Base-by-base conservation (phyloP, 2,797 vertebrate genomes). In the Pelodytes ibericus region DNA sequence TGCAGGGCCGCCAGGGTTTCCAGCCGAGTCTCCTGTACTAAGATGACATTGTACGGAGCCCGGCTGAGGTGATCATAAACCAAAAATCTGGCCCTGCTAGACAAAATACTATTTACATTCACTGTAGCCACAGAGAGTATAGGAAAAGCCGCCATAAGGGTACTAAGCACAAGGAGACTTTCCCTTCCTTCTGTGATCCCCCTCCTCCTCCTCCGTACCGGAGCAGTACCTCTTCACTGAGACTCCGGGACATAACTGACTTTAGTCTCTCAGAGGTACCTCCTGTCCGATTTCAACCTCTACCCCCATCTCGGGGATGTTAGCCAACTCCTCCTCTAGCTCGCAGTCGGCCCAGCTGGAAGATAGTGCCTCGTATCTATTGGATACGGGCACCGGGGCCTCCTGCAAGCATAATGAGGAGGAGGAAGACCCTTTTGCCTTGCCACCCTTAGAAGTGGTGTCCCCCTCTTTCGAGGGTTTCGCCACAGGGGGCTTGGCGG, bases 91-190 rank as follows among this genome's bases (percentile, higher is more conserved):
- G n/a, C n/a, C n/a, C n/a, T n/a, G n/a, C n/a, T n/a, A n/a, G n/a
- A n/a, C n/a, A n/a, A n/a, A n/a, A n/a, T n/a, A n/a, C n/a, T n/a
- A n/a, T n/a, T n/a, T 16, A 57, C 22, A 6, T 57, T 57, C 47
- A 51, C 47, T 7, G n/a, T 57, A 57, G 53, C 53, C 25, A 57
- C 53, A 57, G 6, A 57, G n/a, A n/a, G 18, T 47, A 47, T 47
- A 18, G 44, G 4, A 18, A 47, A 18, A 47, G 1, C 18, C 4
- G 53, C 53, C 53, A 57, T 57, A 1, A 7, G 25, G 7, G 53
- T 2, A 6, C 7, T 57, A 25, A 57, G 53, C n/a, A 9, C 8
- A 16, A 57, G 20, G 53, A 57, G 53, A 57, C 3, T 24, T 26
- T 57, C 53, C 53, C 20, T 47, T 47, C 44, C 16, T 47, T 47